Evolutionary conservation across 2,888 invertebrate species (phyloP).

Genomic region (Melipona beecheii): DNA sequence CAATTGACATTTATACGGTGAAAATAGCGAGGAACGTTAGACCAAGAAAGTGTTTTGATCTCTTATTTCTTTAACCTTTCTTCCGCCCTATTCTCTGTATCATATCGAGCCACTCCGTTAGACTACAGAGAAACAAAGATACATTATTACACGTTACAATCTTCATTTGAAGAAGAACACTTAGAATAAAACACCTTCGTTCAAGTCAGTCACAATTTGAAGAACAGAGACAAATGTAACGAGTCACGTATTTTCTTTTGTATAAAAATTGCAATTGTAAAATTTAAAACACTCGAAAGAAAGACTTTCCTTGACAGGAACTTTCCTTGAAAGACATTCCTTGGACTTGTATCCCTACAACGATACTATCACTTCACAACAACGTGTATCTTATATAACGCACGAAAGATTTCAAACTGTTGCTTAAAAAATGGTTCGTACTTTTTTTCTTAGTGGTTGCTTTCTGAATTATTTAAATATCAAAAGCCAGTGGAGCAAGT

Average conservation of each 20-base stretch:
- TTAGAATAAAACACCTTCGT: neutral
- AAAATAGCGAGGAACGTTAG: neutral
- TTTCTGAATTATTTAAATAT: neutral
- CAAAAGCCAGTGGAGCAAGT: neutral
- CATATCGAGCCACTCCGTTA: neutral
- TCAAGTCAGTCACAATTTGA: too few relatives aligned
- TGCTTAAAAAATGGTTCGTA: neutral
- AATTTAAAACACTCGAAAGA: too few relatives aligned
- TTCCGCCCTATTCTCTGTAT: slow-evolving; percentile 17
- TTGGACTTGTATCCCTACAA: too few relatives aligned
- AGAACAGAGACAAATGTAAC: too few relatives aligned
- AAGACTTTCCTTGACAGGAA: too few relatives aligned
- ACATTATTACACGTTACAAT: neutral
- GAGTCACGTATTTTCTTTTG: too few relatives aligned
- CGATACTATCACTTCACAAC: too few relatives aligned
- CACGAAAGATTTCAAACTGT: neutral
- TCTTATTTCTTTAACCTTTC: slow-evolving; percentile 10
- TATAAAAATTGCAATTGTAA: too few relatives aligned
- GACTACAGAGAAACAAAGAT: neutral
- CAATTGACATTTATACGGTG: neutral
- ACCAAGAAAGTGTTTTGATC: slow-evolving; percentile 26
- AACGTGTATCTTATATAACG: neutral
- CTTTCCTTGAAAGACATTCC: too few relatives aligned
- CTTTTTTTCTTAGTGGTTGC: too few relatives aligned
- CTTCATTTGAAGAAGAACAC: neutral